These are phyloP conservation scores for Drosophila eohydei DNA, from an alignment of 2,888 invertebrate genomes.

Conservation along the genomic window DNA sequence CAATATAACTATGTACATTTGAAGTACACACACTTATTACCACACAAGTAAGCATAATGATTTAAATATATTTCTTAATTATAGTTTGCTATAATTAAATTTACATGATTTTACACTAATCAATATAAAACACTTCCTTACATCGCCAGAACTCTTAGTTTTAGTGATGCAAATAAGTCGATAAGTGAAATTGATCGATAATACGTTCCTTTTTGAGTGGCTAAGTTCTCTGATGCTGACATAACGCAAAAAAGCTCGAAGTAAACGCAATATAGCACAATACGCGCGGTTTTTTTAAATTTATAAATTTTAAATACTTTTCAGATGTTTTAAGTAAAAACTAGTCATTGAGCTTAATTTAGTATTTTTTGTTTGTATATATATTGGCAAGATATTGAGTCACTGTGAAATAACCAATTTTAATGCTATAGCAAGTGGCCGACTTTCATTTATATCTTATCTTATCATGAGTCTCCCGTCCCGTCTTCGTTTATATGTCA, in stretches of 20 bases:
- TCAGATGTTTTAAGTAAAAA: background rate
- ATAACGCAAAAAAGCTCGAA: conserved; percentile 8
- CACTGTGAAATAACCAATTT: background rate
- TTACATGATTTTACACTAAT: conserved; percentile 16
- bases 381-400: background rate
- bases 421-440: background rate
- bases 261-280: background rate
- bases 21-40: conserved; percentile 21
- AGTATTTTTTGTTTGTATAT: background rate
- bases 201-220: background rate
- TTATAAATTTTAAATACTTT: background rate
- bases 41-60: background rate
- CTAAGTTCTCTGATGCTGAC: background rate
- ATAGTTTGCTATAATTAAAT: conserved; percentile 8
- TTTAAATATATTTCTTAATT: conserved; percentile 14
- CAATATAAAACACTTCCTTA: conserved; percentile 49
- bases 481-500: background rate
- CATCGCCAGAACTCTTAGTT: conserved; percentile 52
- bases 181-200: conserved; percentile 26
- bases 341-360: background rate
- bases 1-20: conserved; percentile 2
- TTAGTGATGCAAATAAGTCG: conserved; percentile 27
- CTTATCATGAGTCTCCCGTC: conserved; percentile 2
- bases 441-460: conserved; percentile 12
- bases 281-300: background rate